Evolutionary conservation across 1,140 invertebrate genomes (phyloP).

Genomic region (Pseudomyrmex dendroicus): DNA sequence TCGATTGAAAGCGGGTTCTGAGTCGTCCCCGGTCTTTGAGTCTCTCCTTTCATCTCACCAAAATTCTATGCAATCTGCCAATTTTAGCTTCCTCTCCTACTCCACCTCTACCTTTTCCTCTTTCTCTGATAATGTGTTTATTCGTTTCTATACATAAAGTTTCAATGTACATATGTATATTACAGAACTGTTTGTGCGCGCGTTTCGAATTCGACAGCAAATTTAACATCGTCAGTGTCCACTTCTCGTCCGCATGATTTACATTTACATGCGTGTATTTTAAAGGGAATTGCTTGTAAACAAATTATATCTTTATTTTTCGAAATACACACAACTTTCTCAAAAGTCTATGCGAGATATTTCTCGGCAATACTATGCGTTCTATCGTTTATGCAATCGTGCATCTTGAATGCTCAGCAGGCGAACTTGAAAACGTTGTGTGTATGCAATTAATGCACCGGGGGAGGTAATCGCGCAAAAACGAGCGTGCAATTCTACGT

Average conservation of each 20-base stretch:
- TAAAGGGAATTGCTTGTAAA: too few relatives aligned
- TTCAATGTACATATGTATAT: too few relatives aligned
- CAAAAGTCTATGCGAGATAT: too few relatives aligned
- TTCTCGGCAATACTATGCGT: not conserved
- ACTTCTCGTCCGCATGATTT: too few relatives aligned
- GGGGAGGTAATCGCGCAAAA: constrained; percentile 55
- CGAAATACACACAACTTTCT: too few relatives aligned
- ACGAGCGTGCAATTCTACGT: constrained; percentile 16
- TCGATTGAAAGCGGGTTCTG: constrained; percentile 15
- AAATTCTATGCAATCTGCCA: constrained; percentile 1
- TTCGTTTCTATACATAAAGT: not conserved
- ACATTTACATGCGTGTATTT: too few relatives aligned
- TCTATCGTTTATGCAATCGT: constrained; percentile 6
- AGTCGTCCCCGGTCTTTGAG: not conserved
- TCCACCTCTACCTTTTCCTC: too few relatives aligned
- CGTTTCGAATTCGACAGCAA: not conserved
- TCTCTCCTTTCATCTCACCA: constrained; percentile 1
- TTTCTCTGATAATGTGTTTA: too few relatives aligned
- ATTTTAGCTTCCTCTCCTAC: not conserved
- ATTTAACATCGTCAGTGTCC: not conserved
- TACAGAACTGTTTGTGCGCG: not conserved
- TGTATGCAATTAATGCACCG: constrained; percentile 45
- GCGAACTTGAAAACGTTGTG: not conserved
- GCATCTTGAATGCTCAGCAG: constrained; percentile 1
- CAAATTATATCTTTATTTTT: too few relatives aligned